Evolutionary conservation across 2,888 invertebrate species (phyloP).

Genomic region (Habroteleia sp.): DNA sequence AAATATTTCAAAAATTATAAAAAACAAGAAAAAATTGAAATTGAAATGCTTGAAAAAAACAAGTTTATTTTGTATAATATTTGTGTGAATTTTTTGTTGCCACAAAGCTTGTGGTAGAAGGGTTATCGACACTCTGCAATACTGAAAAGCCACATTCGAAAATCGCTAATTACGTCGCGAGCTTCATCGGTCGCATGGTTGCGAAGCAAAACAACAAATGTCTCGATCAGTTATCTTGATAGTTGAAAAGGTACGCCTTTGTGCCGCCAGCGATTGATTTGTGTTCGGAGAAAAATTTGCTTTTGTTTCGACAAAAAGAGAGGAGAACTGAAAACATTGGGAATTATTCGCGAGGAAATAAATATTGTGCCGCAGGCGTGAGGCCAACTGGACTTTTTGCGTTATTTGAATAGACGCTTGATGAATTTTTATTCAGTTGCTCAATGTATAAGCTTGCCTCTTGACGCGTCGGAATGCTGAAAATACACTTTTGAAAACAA

Average conservation of each 20-base stretch:
- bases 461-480: conserved; percentile 22
- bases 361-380: conserved; percentile 10
- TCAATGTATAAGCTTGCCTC: conserved; percentile 10
- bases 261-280: neutral
- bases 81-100: too few species aligned
- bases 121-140: too few species aligned
- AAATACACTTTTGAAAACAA: conserved; percentile 17
- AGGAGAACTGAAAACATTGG: conserved; percentile 3
- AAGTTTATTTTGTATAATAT: too few species aligned
- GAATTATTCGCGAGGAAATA: conserved; percentile 40
- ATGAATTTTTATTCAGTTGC: conserved; percentile 29
- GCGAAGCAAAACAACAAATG: neutral
- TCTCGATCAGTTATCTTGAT: conserved; percentile 1
- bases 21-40: too few species aligned
- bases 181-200: neutral
- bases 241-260: conserved; percentile 2
- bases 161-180: conserved; percentile 4
- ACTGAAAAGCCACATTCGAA: too few species aligned
- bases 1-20: too few species aligned
- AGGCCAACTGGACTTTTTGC: conserved; percentile 8
- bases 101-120: too few species aligned
- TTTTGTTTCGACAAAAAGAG: conserved; percentile 1
- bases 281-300: conserved; percentile 2
- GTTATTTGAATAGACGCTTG: conserved; percentile 9
- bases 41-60: too few species aligned